Evolutionary conservation across 2,797 vertebrate genomes (phyloP).

Genomic region (Falco concolor): DNA sequence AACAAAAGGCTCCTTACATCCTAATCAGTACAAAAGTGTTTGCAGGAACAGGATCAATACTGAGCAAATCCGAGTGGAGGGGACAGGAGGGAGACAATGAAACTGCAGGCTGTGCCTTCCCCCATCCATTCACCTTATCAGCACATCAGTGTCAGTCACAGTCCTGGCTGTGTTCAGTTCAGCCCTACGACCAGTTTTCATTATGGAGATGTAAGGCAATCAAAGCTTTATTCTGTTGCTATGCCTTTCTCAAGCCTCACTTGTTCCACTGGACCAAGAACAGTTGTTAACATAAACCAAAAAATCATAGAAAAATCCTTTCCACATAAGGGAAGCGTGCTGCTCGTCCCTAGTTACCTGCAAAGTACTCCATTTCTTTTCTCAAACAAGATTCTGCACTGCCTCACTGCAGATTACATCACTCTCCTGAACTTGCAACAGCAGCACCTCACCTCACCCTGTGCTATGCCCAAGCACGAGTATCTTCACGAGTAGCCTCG

Average conservation of each 20-base stretch:
- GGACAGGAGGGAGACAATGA: constrained; percentile 9
- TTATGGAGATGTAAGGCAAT: neutral
- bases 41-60: neutral
- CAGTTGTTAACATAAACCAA: neutral
- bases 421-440: neutral
- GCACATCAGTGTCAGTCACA: neutral
- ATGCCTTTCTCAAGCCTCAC: neutral
- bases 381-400: neutral
- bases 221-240: neutral
- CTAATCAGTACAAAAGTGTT: neutral
- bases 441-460: neutral
- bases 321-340: neutral
- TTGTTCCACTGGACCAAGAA: neutral
- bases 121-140: neutral
- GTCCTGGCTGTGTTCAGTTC: neutral
- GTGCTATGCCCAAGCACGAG: neutral
- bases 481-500: neutral
- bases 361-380: neutral
- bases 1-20: neutral
- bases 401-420: neutral
- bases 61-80: neutral
- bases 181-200: neutral
- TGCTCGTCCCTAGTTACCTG: neutral
- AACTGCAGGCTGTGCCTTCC: constrained; percentile 34
- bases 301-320: neutral